Evolutionary conservation across 1,140 invertebrate genomes (phyloP).

Genomic region (Lepidurus arcticus): DNA sequence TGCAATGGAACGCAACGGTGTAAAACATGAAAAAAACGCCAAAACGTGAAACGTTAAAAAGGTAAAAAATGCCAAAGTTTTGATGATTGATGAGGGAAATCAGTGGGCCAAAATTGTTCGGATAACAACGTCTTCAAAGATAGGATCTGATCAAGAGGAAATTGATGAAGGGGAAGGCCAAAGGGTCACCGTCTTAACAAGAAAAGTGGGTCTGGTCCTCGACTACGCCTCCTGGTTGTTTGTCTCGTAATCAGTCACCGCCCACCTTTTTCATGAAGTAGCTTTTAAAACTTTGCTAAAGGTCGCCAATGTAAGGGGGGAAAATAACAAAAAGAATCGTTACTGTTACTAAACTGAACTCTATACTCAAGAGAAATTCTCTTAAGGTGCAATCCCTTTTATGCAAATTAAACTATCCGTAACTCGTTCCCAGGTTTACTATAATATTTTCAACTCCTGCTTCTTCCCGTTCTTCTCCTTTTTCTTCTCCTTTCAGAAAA

Average conservation of each 20-base stretch:
- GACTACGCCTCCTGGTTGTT: neutral
- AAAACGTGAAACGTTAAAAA: too few relatives aligned
- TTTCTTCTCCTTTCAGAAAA: too few relatives aligned
- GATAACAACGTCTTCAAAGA: neutral
- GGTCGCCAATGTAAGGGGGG: neutral
- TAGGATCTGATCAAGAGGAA: neutral
- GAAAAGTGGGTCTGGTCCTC: neutral
- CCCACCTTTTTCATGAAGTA: neutral
- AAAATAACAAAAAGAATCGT: too few relatives aligned
- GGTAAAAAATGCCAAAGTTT: neutral
- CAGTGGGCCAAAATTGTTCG: neutral
- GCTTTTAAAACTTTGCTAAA: neutral
- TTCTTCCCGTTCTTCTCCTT: too few relatives aligned
- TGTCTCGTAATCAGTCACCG: constrained; percentile 13
- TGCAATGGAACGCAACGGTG: too few relatives aligned
- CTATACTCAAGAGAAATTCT: too few relatives aligned
- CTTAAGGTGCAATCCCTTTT: too few relatives aligned
- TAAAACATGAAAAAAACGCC: too few relatives aligned
- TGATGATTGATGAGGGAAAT: neutral
- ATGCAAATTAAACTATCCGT: too few relatives aligned
- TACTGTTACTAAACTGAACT: too few relatives aligned
- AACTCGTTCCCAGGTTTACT: too few relatives aligned
- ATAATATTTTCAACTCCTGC: too few relatives aligned
- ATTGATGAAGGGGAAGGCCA: constrained; percentile 1
- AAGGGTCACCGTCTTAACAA: neutral